A percentile compares a stretch with the other conserved stretches of the same genome.
phyloP scores from a whole-genome alignment of 2,113 vertebrate species.

The Phasianus colchicus region DNA sequence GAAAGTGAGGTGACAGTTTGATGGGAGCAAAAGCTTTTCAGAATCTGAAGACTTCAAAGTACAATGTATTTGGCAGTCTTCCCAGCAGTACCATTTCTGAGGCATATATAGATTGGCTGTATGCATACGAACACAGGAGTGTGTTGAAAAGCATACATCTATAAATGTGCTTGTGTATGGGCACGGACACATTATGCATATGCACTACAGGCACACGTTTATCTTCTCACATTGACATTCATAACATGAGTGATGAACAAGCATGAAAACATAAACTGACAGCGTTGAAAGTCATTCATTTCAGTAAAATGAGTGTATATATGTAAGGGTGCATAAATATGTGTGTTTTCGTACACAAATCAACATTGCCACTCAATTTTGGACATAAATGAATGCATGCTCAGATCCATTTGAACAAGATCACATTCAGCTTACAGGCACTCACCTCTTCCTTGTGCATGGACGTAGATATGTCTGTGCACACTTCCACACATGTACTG shows the following conservation, averaged over 20 bases:
- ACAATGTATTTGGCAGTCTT: not conserved
- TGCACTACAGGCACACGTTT: not conserved
- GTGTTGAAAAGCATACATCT: not conserved
- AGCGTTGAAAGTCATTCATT: not conserved
- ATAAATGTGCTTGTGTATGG: not conserved
- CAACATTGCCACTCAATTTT: not conserved
- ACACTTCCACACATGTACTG: not conserved
- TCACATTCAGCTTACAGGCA: rapidly evolving
- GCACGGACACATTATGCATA: not conserved
- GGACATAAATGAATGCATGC: not conserved
- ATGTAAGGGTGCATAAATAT: not conserved
- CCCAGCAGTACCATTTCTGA: not conserved
- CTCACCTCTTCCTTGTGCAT: not conserved
- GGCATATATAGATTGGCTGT: not conserved
- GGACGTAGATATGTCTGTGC: not conserved
- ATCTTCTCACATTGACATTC: not conserved
- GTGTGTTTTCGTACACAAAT: not conserved
- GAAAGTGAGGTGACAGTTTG: not conserved
- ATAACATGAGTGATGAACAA: not conserved
- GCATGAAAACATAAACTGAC: not conserved
- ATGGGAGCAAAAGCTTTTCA: not conserved
- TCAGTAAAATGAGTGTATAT: not conserved
- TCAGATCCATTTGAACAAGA: not conserved
- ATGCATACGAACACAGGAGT: not conserved
- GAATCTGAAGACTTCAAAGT: not conserved